Base-by-base conservation (phyloP, 2,888 invertebrate genomes). In the Ochlodes sylvanus region DNA sequence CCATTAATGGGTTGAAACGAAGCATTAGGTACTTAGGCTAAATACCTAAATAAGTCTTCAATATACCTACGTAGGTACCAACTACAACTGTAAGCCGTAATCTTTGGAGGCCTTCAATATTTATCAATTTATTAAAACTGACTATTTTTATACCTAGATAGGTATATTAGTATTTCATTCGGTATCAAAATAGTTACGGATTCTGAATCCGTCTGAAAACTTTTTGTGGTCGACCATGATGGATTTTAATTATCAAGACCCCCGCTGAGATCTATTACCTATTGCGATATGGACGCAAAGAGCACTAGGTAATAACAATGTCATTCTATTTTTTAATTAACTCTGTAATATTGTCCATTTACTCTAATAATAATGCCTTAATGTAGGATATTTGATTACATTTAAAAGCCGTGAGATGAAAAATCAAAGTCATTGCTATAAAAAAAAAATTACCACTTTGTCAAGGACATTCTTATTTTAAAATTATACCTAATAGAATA, bases 401-500 rank as follows among this genome's bases (percentile, higher is more conserved):
- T 21, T 21, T 57, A 17, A 56, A 56, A 42, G n/a, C 42, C 42
- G 58, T 21, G 58, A 42, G 42, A 42, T 58, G 38, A 42, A 58
- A 14, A 21, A 44, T 42, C 27, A n/a, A 21, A 52, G 21, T 47
- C 42, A 27, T n/a, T n/a, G 6, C 14, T 58, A 27, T 27, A 10
- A 19, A 21, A 44, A 14, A 38, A 7, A 38, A 1, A 27, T n/a
- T 42, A n/a, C 21, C 38, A 38, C 38, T 14, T 47, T 47, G 27
- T 47, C 41, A 63, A 52, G 47, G 62, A 62, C 52, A 21, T 41
- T 42, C 15, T 42, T 4, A 41, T 42, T 54, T 63, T 44, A 7
- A 63, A 54, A 63, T 42, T 27, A 21, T 54, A n/a, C n/a, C n/a
- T n/a, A 52, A 62, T 62, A 52, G n/a, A n/a, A 58, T 4, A 41